A percentile compares a stretch with the other conserved stretches of the same genome.
Evolutionary conservation across 2,113 vertebrate species (phyloP).

Genomic region (Connochaetes taurinus): DNA sequence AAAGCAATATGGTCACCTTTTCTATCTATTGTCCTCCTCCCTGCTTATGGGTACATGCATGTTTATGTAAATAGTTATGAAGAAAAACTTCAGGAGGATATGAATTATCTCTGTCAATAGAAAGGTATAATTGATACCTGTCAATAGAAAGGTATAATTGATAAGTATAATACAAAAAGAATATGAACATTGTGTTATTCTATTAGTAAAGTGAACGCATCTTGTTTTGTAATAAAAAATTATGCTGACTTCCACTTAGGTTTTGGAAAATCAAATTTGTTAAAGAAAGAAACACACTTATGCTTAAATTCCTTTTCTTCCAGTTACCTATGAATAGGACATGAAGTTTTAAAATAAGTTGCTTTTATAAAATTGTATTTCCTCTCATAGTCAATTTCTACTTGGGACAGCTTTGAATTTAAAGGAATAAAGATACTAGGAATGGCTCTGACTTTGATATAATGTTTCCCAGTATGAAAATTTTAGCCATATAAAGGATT

Average conservation of each 20-base stretch:
- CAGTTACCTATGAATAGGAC: not conserved
- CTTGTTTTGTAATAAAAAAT: not conserved
- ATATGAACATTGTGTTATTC: not conserved
- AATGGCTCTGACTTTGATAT: not conserved
- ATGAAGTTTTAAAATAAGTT: not conserved
- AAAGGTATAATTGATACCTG: not conserved
- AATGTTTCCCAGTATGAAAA: not conserved
- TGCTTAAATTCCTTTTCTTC: not conserved
- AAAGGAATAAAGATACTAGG: not conserved
- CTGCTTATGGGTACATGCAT: too few species aligned
- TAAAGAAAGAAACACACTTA: not conserved
- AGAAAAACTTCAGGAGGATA: not conserved
- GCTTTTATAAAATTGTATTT: not conserved
- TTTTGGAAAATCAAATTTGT: not conserved
- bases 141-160: not conserved
- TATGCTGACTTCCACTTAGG: not conserved
- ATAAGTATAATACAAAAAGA: not conserved
- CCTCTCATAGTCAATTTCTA: not conserved
- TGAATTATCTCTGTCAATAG: not conserved
- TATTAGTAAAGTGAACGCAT: not conserved
- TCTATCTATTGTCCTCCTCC: not conserved
- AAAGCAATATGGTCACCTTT: not conserved
- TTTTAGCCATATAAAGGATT: not conserved
- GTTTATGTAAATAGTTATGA: not conserved
- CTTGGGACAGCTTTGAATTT: not conserved